These are phyloP conservation scores for Pitangus sulphuratus DNA, from an alignment of 2,797 vertebrate genomes.

Conservation along the genomic window DNA sequence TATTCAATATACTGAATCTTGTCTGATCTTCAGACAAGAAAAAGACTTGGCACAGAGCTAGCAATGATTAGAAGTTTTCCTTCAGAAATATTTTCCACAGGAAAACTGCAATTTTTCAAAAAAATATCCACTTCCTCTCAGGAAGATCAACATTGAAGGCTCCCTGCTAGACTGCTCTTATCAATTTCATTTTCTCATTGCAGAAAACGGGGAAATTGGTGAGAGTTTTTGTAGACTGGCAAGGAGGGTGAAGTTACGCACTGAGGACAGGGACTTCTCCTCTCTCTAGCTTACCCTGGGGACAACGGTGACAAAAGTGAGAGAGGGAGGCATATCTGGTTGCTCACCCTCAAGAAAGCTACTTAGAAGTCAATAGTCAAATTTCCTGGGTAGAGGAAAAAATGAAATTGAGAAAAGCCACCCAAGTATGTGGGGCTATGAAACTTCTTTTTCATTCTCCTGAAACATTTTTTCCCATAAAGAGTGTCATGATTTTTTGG, in stretches of 20 bases:
- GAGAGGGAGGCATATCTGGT: not conserved
- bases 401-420: not conserved
- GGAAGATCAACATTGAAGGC: not conserved
- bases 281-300: not conserved
- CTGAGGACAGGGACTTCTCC: not conserved
- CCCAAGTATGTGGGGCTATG: not conserved
- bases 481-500: not conserved
- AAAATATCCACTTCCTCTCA: not conserved
- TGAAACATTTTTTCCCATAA: not conserved
- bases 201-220: not conserved
- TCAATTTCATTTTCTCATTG: not conserved
- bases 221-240: not conserved
- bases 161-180: not conserved
- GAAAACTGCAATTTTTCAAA: not conserved
- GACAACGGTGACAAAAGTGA: not conserved
- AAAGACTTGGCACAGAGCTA: not conserved
- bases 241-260: not conserved
- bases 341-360: not conserved
- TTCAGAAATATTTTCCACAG: not conserved
- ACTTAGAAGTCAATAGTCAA: not conserved
- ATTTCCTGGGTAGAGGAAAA: not conserved
- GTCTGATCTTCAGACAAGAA: not conserved
- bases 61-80: not conserved
- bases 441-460: not conserved
- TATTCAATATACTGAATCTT: not conserved